These are phyloP conservation scores for Dynastes maya DNA, from an alignment of 2,888 invertebrate species.

Conservation along the genomic window DNA sequence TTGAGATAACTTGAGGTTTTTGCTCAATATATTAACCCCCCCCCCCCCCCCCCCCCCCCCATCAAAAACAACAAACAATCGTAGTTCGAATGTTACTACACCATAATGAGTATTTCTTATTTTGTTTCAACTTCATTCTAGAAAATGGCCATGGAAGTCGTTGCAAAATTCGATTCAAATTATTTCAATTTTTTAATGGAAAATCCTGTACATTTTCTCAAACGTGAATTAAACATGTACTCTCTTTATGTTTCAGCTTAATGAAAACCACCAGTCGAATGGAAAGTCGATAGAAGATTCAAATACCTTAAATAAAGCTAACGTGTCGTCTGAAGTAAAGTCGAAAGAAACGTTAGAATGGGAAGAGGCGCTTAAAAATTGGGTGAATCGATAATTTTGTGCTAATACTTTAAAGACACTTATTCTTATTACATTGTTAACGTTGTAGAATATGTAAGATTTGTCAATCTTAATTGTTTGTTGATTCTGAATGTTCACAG, in stretches of 20 bases:
- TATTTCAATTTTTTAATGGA: too few species aligned
- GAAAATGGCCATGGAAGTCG: too few species aligned
- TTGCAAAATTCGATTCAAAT: too few species aligned
- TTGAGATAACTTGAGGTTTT: too few species aligned
- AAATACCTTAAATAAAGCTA: slow-evolving; percentile 36
- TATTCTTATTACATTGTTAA: neutral
- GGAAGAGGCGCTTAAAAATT: slow-evolving; percentile 79
- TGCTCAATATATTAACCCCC: too few species aligned
- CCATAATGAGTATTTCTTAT: too few species aligned
- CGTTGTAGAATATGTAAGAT: slow-evolving; percentile 15
- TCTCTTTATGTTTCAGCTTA: slow-evolving; percentile 13
- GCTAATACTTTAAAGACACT: neutral
- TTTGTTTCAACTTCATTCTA: too few species aligned
- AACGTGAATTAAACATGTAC: neutral
- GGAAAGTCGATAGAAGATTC: slow-evolving; percentile 43
- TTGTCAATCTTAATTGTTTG: neutral
- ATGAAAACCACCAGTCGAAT: slow-evolving; percentile 15
- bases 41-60: too few species aligned
- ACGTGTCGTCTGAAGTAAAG: slow-evolving; percentile 59
- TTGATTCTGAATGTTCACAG: too few species aligned
- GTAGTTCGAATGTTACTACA: too few species aligned
- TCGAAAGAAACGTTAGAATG: slow-evolving; percentile 71
- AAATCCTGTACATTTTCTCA: neutral
- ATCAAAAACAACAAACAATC: too few species aligned
- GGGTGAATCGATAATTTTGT: slow-evolving; percentile 77